A percentile compares a stretch with the other conserved stretches of the same genome.
Conservation (phyloP, 2,797 vertebrate species). For the Borostomias antarcticus region DNA sequence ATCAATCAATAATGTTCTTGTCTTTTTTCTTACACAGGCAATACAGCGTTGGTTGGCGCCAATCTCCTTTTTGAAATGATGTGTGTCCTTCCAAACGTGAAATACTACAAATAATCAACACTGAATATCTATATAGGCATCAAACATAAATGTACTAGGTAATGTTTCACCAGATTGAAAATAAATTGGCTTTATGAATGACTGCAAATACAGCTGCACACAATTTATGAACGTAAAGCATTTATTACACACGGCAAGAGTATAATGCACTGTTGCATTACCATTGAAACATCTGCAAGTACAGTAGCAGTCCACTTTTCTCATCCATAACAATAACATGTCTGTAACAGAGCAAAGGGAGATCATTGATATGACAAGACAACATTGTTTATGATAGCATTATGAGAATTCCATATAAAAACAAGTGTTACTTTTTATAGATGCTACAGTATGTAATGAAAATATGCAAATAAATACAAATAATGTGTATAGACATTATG, state of each 20-base stretch:
- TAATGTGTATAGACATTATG: conserved; percentile 34
- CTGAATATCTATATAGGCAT: not conserved
- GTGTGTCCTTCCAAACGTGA: conserved; percentile 85
- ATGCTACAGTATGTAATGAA: conserved; percentile 26
- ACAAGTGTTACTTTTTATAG: conserved; percentile 37
- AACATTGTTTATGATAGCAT: conserved; percentile 8
- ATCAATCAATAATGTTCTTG: not conserved
- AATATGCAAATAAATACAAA: conserved; percentile 31
- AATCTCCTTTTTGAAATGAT: conserved; percentile 96
- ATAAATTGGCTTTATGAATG: not conserved
- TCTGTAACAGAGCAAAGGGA: conserved; percentile 3
- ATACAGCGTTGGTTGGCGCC: conserved; percentile 89
- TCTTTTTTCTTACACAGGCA: conserved; percentile 74
- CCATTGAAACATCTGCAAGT: conserved; percentile 34
- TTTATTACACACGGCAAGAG: conserved; percentile 58
- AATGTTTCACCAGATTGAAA: not conserved
- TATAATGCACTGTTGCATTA: conserved; percentile 29
- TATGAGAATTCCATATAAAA: conserved; percentile 46
- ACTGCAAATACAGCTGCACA: not conserved
- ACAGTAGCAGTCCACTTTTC: not conserved
- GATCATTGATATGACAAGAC: not conserved
- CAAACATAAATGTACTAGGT: not conserved
- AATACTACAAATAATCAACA: conserved; percentile 63
- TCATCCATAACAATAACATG: conserved; percentile 11
- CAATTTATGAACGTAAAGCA: conserved; percentile 48